Evolutionary conservation across 2,797 vertebrate genomes (phyloP).

Genomic region (Ispidina lecontei): DNA sequence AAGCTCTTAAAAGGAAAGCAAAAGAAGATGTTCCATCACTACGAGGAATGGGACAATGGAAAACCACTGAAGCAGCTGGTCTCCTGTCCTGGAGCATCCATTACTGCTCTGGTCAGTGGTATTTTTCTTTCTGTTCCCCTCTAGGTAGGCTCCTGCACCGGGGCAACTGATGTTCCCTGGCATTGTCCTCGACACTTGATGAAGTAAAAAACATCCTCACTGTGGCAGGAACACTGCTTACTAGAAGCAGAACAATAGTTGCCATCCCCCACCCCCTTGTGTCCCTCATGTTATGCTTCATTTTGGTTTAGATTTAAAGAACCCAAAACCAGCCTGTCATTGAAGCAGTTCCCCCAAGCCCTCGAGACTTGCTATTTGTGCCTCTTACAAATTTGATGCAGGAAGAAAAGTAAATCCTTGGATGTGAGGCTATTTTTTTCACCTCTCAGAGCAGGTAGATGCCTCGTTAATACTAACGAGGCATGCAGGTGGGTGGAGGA

Average conservation of each 20-base stretch:
- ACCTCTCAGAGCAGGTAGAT: not conserved
- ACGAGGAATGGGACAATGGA: not conserved
- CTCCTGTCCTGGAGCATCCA: not conserved
- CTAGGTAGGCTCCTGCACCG: not conserved
- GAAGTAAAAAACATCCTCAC: not conserved
- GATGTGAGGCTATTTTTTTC: not conserved
- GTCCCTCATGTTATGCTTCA: not conserved
- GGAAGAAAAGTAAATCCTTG: not conserved
- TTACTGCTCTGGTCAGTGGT: not conserved
- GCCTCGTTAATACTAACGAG: not conserved
- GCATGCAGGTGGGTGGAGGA: not conserved
- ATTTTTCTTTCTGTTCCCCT: not conserved
- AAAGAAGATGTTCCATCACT: not conserved
- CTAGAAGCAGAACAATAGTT: not conserved
- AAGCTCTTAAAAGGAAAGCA: constrained; percentile 16
- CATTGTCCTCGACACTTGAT: not conserved
- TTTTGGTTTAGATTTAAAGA: not conserved
- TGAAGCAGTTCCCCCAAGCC: not conserved
- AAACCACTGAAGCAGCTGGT: not conserved
- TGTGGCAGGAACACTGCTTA: not conserved
- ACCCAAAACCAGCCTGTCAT: not conserved
- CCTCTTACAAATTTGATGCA: not conserved
- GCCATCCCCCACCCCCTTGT: not conserved
- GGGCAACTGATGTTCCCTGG: not conserved
- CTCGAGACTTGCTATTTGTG: not conserved